A percentile compares a stretch with the other conserved stretches of the same genome.
These are phyloP conservation scores for Nymphalis urticae DNA, from an alignment of 2,888 invertebrate species.

Conservation along the genomic window DNA sequence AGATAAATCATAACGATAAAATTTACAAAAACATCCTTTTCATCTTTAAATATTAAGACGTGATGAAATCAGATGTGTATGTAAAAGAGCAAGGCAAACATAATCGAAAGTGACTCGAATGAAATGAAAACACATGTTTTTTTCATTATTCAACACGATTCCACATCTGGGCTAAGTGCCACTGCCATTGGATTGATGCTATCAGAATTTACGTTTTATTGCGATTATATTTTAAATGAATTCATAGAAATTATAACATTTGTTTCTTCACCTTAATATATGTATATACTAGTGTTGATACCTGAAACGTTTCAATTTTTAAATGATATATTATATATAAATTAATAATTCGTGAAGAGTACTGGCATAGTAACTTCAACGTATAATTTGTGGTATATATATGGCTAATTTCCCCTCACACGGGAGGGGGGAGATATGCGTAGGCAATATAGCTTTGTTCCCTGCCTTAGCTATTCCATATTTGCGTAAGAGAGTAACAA, in stretches of 20 bases:
- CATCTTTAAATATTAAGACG: background rate
- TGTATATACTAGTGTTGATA: too few relatives aligned
- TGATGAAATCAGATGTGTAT: background rate
- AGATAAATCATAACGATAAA: conserved; percentile 1
- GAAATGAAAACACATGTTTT: conserved; percentile 33
- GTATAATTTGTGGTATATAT: too few relatives aligned
- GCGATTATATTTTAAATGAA: background rate
- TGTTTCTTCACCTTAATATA: too few relatives aligned
- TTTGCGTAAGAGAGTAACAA: too few relatives aligned
- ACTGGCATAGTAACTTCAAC: too few relatives aligned
- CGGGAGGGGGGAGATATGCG: too few relatives aligned
- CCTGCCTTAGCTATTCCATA: too few relatives aligned
- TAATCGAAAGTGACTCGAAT: conserved; percentile 33
- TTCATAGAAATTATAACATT: background rate
- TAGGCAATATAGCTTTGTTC: too few relatives aligned
- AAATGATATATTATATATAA: too few relatives aligned
- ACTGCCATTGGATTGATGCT: background rate
- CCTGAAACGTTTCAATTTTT: too few relatives aligned
- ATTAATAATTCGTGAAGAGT: too few relatives aligned
- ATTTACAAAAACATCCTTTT: background rate
- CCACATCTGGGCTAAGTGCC: conserved; percentile 27
- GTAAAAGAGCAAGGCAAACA: conserved; percentile 10
- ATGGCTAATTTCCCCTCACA: too few relatives aligned
- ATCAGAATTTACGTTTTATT: background rate
- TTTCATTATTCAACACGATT: conserved; percentile 25